These are phyloP conservation scores for Eulithis prunata DNA, from an alignment of 2,888 invertebrate genomes.

Conservation along the genomic window DNA sequence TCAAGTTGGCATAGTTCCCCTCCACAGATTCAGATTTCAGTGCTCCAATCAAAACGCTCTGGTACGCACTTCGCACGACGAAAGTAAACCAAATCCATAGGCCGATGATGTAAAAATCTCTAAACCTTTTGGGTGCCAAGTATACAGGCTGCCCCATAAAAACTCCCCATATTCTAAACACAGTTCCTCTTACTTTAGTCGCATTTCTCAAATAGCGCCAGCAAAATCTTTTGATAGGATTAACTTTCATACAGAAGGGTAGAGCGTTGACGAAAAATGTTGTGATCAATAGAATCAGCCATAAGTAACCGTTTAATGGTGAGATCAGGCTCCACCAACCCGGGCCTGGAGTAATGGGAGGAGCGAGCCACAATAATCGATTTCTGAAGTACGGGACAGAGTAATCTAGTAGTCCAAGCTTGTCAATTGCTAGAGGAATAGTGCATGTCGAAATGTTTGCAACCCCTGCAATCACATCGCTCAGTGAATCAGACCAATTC, in stretches of 20 bases:
- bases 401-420: slow-evolving; percentile 60
- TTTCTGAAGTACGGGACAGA: slow-evolving; percentile 66
- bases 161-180: slow-evolving; percentile 66
- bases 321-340: slow-evolving; percentile 65
- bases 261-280: slow-evolving; percentile 58
- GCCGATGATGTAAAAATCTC: slow-evolving; percentile 67
- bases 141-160: slow-evolving; percentile 66
- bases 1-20: slow-evolving; percentile 61
- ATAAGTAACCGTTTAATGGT: slow-evolving; percentile 67
- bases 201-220: slow-evolving; percentile 57
- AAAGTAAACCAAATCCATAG: slow-evolving; percentile 74
- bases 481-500: slow-evolving; percentile 68
- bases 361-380: slow-evolving; percentile 66
- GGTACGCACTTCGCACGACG: slow-evolving; percentile 68
- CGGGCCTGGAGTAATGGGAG: slow-evolving; percentile 59
- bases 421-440: slow-evolving; percentile 62
- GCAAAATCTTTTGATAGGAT: slow-evolving; percentile 55
- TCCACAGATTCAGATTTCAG: slow-evolving; percentile 62
- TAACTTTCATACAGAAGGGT: slow-evolving; percentile 58
- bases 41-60: slow-evolving; percentile 70
- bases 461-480: slow-evolving; percentile 61
- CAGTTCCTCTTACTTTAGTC: slow-evolving; percentile 55
- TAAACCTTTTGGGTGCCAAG: slow-evolving; percentile 60
- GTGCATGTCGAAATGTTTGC: slow-evolving; percentile 69
- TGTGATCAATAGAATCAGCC: slow-evolving; percentile 61